Base-by-base conservation (phyloP, 2,113 vertebrate genomes). In the Anoplopoma fimbria region DNA sequence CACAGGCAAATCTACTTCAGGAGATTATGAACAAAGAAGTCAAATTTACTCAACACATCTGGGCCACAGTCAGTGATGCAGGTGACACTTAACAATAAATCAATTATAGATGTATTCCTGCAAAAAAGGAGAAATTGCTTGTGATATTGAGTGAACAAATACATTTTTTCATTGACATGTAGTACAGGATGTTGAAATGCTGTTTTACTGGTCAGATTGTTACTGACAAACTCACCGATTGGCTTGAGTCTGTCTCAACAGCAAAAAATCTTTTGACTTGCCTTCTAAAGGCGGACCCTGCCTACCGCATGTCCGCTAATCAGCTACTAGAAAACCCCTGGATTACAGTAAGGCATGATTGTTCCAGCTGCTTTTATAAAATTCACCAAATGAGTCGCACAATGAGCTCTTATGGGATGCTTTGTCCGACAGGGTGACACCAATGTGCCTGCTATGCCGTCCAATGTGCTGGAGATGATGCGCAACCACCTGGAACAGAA, bases 381-480 rank as follows among this genome's bases (percentile, higher is more conserved):
- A 45, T 76, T 73, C 9, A 42, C 75, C 53, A 49, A 36, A 65
- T 64, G 61, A 79, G 65, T 83, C 25, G 23, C 74, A 80, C 0
- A 6, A 87, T 25, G 6, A 60, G 36, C 13, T 78, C 63, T 90
- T 21, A 89, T 40, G 3, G 4, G 17, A 47, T 69, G 19, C 47
- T 90, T 75, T 90, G 60, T 81, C 69, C 85, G 79, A 79, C 92
- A 98, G 96, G 96, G 97, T 33, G 95, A 97, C 87, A 95, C 87
- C 10, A 81, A 75, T 71, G 88, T 83, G 75, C 85, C 93, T 5
- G 86, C 75, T 25, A 93, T 94, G 42, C 93, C 88, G 23, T 80
- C 80, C 85, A 97, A 97, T 72, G 95, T 96, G 67, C 88, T 97
- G 89, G 96, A 96, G 81, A 92, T 97, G 96, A 97, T 97, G 96